Percentiles rank a stretch among this genome's conserved stretches.
Evolutionary conservation across 2,797 vertebrate genomes (phyloP).

Genomic region (Helicolenus hilgendorfi): DNA sequence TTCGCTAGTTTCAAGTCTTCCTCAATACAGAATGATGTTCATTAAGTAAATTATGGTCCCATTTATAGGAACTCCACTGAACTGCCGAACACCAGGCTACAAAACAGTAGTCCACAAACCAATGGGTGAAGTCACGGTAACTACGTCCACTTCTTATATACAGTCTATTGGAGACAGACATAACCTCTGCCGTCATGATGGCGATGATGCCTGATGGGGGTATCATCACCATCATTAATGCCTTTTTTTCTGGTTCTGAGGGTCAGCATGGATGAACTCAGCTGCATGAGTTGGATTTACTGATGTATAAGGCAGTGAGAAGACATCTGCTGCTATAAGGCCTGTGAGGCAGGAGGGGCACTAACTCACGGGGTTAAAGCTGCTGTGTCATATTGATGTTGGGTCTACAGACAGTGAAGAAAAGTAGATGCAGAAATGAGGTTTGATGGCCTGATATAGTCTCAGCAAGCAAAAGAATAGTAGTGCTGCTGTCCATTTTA

Average conservation of each 20-base stretch:
- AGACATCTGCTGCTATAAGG: neutral
- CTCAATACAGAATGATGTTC: neutral
- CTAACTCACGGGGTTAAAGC: neutral
- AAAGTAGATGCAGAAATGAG: neutral
- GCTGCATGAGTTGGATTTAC: neutral
- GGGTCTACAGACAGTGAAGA: neutral
- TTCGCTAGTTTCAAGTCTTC: neutral
- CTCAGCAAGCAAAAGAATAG: neutral
- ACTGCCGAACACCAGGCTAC: too few species aligned
- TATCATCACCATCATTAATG: neutral
- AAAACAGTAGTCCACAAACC: too few species aligned
- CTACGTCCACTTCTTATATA: neutral
- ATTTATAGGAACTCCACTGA: neutral
- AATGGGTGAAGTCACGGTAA: neutral
- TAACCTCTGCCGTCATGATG: neutral
- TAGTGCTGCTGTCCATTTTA: neutral
- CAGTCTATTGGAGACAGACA: neutral
- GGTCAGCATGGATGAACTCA: neutral
- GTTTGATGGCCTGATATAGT: neutral
- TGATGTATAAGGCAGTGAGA: neutral
- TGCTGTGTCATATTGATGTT: neutral
- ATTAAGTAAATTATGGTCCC: neutral
- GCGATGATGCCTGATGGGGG: neutral
- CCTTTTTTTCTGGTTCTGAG: neutral
- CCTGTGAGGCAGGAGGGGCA: neutral